Evolutionary conservation across 2,888 invertebrate genomes (phyloP).

Genomic region (Dichetophora obliterata): DNA sequence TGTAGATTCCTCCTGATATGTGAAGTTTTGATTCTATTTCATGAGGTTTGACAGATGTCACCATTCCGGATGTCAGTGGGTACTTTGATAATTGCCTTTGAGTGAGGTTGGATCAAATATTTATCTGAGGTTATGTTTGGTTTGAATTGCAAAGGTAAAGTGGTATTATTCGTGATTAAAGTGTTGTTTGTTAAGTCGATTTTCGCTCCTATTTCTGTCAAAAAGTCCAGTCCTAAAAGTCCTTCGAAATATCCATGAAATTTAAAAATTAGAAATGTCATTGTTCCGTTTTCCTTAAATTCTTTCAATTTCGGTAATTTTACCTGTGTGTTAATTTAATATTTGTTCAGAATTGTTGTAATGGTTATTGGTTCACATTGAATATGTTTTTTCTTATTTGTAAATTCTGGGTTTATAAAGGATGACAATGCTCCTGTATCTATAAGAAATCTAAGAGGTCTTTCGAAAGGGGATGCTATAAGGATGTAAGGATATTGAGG

Average conservation of each 20-base stretch:
- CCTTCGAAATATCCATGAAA: neutral
- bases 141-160: neutral
- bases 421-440: conserved; percentile 11
- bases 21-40: no score
- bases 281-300: conserved; percentile 22
- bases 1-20: no score
- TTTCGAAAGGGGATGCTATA: neutral
- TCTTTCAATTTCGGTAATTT: conserved; percentile 22
- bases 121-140: neutral
- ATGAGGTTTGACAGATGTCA: neutral
- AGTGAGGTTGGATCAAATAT: no score
- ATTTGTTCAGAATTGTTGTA: neutral
- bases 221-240: no score
- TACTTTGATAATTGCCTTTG: no score
- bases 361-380: conserved; percentile 6
- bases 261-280: conserved; percentile 7
- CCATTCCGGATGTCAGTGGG: no score
- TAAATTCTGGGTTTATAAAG: conserved; percentile 27
- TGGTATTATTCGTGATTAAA: neutral
- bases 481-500: neutral
- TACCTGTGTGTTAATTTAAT: conserved; percentile 12
- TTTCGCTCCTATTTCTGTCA: neutral
- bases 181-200: neutral
- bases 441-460: neutral
- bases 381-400: neutral